phyloP scores from a whole-genome alignment of 2,113 vertebrate genomes.

The Otis tarda region DNA sequence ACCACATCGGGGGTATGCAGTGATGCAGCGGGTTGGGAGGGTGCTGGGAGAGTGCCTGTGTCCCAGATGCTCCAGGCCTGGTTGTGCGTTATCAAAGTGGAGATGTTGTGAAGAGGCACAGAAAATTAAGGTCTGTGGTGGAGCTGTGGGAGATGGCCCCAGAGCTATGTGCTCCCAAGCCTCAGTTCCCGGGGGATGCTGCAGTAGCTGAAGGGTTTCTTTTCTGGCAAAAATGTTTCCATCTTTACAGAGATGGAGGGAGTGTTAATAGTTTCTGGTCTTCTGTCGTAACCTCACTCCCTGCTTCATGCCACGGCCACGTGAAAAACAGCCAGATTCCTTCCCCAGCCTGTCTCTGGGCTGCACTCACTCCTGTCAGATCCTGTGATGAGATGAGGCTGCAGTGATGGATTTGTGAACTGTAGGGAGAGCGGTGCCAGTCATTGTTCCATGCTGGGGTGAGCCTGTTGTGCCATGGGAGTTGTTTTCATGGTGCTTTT shows the following conservation, averaged over 20 bases:
- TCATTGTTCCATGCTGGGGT: neutral
- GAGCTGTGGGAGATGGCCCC: neutral
- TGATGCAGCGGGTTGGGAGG: neutral
- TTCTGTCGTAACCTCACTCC: neutral
- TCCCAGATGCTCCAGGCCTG: neutral
- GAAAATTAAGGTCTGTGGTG: neutral
- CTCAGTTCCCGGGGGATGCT: neutral
- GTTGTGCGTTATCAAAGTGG: rapidly evolving
- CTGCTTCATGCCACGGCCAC: neutral
- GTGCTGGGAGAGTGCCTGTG: neutral
- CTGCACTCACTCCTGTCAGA: neutral
- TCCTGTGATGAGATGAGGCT: neutral
- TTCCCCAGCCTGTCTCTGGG: neutral
- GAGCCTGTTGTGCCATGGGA: neutral
- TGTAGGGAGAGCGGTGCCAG: neutral
- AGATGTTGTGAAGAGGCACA: neutral
- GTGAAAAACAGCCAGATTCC: neutral
- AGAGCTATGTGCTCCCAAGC: neutral
- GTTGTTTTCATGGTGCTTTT: neutral
- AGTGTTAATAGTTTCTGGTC: neutral
- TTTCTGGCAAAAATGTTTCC: neutral
- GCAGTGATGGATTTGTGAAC: neutral
- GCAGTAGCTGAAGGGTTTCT: neutral
- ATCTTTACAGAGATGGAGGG: neutral
- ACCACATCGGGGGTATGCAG: neutral